phyloP scores from a whole-genome alignment of 2,888 invertebrate species.

The Blera fallax region DNA sequence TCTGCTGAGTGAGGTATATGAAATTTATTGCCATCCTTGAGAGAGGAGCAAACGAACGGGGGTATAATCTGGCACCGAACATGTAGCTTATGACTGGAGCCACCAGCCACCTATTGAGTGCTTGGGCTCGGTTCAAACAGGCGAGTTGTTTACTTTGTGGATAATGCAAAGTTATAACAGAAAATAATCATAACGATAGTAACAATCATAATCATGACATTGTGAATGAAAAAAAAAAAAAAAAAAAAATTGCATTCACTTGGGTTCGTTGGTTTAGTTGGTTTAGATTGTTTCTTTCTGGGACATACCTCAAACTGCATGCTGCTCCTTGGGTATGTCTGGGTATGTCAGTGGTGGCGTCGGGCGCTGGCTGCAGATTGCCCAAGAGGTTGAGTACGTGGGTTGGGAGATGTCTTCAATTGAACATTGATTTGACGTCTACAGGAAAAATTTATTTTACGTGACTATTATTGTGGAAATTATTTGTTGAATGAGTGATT shows the following conservation, averaged over 20 bases:
- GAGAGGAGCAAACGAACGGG: constrained; percentile 15
- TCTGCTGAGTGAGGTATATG: constrained; percentile 27
- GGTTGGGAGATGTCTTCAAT: constrained; percentile 62
- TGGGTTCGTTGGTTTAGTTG: background rate
- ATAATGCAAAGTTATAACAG: constrained; percentile 63
- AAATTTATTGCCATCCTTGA: constrained; percentile 61
- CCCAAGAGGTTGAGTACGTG: constrained; percentile 63
- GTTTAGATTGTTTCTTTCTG: constrained; percentile 30
- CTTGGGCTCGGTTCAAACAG: constrained; percentile 45
- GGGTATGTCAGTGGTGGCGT: constrained; percentile 14
- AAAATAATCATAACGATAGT: constrained; percentile 66
- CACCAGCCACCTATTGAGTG: constrained; percentile 38
- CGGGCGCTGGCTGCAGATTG: constrained; percentile 40
- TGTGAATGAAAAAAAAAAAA: constrained; percentile 30
- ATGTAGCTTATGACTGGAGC: constrained; percentile 61
- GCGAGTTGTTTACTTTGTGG: constrained; percentile 60
- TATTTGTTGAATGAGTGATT: constrained; percentile 38
- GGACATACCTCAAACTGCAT: constrained; percentile 37
- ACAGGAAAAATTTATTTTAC: constrained; percentile 49
- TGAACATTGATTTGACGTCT: constrained; percentile 70
- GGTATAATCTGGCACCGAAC: constrained; percentile 60
- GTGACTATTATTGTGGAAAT: constrained; percentile 58
- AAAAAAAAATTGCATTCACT: constrained; percentile 22
- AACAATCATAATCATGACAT: constrained; percentile 69
- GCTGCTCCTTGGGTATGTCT: constrained; percentile 28